Evolutionary conservation across 1,140 invertebrate species (phyloP).

Genomic region (Hyphantria cunea): DNA sequence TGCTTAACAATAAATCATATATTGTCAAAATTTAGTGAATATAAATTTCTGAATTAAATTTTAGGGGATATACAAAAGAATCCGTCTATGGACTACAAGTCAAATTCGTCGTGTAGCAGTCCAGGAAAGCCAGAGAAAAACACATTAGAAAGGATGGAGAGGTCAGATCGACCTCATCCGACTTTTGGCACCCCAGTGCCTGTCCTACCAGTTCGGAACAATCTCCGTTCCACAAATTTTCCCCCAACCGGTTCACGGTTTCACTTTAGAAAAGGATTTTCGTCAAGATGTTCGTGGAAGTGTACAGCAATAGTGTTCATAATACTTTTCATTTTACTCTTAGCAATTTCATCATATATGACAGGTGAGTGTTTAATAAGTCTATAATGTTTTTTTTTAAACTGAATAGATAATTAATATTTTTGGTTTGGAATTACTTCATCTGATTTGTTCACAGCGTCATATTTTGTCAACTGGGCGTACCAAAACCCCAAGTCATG

Average conservation of each 20-base stretch:
- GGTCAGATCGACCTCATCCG: conserved; percentile 73
- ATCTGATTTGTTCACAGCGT: conserved; percentile 82
- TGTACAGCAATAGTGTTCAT: conserved; percentile 94
- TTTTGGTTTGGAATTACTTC: too few species aligned
- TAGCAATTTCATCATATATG: conserved; percentile 92
- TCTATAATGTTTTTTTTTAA: too few species aligned
- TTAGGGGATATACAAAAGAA: conserved; percentile 92
- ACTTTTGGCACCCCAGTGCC: conserved; percentile 86
- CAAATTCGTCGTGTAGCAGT: conserved; percentile 91
- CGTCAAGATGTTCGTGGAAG: conserved; percentile 94
- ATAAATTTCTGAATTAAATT: not conserved
- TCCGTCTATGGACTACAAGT: conserved; percentile 93
- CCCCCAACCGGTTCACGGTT: conserved; percentile 85
- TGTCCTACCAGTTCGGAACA: conserved; percentile 88
- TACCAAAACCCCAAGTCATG: conserved; percentile 90
- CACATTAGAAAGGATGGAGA: conserved; percentile 75
- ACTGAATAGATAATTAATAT: too few species aligned
- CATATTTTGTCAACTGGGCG: conserved; percentile 91
- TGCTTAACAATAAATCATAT: too few species aligned
- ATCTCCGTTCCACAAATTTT: conserved; percentile 85
- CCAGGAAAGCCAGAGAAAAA: conserved; percentile 84
- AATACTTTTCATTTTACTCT: conserved; percentile 89
- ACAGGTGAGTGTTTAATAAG: conserved; percentile 85
- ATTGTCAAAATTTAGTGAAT: too few species aligned
- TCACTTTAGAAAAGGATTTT: conserved; percentile 94